Conservation (phyloP, 2,113 vertebrate genomes). For the Pelobates fuscus region DNA sequence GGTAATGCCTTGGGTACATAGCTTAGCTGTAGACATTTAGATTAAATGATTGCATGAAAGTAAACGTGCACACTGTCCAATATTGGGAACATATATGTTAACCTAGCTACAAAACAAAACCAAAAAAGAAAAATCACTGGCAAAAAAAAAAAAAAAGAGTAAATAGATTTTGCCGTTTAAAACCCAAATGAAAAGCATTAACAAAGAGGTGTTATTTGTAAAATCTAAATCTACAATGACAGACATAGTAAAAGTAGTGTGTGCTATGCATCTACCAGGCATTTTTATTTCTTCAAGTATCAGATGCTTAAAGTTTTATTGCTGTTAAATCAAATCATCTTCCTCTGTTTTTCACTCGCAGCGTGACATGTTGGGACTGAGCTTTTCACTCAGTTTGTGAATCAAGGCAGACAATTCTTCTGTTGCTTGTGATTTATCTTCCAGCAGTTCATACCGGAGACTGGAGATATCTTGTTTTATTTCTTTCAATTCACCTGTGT, state of each 20-base stretch:
- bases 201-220: neutral
- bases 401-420: slow-evolving; percentile 82
- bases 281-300: slow-evolving; percentile 40
- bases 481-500: slow-evolving; percentile 85
- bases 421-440: slow-evolving; percentile 86
- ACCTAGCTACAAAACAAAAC: neutral
- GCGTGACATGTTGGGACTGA: slow-evolving; percentile 69
- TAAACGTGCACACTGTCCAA: too few species aligned
- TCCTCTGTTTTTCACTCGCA: slow-evolving; percentile 69
- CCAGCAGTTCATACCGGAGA: slow-evolving; percentile 85
- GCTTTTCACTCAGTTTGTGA: slow-evolving; percentile 83
- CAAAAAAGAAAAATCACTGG: neutral
- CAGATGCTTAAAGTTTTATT: slow-evolving; percentile 64
- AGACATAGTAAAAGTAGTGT: slow-evolving; percentile 1
- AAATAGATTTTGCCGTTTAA: neutral
- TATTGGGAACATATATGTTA: too few species aligned
- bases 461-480: slow-evolving; percentile 92
- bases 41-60: too few species aligned
- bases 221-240: slow-evolving; percentile 6
- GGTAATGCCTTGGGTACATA: too few species aligned
- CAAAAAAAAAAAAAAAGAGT: too few species aligned
- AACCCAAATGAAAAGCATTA: neutral
- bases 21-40: too few species aligned
- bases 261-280: slow-evolving; percentile 41
- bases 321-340: slow-evolving; percentile 74